Percentiles rank a stretch among this genome's conserved stretches.
Conservation (phyloP, 2,113 vertebrate species). For the Thamnaconus septentrionalis region DNA sequence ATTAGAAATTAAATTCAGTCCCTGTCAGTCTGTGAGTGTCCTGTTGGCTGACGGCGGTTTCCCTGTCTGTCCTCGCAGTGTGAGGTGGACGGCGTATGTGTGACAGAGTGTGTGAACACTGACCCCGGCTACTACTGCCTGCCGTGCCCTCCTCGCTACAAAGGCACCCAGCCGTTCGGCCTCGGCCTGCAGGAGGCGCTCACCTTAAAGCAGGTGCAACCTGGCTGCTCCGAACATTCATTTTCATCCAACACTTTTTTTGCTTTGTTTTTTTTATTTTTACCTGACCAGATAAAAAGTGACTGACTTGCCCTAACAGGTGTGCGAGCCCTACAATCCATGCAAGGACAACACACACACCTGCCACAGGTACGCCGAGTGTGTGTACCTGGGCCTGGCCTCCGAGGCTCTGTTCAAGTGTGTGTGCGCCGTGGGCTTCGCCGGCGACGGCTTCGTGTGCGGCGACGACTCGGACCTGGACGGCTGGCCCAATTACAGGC, state of each 20-base stretch:
- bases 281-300: not conserved
- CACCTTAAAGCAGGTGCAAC: constrained; percentile 90
- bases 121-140: constrained; percentile 95
- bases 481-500: constrained; percentile 92
- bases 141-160: constrained; percentile 90
- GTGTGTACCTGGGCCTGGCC: constrained; percentile 93
- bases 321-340: constrained; percentile 94
- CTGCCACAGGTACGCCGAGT: constrained; percentile 96
- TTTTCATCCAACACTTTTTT: constrained; percentile 3
- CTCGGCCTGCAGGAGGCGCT: constrained; percentile 85
- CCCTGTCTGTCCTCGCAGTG: constrained; percentile 76
- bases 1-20: too few species aligned
- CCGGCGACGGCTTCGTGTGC: constrained; percentile 93
- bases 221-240: too few species aligned
- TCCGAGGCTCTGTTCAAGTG: constrained; percentile 96
- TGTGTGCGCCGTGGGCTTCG: constrained; percentile 96
- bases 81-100: constrained; percentile 86
- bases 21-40: not conserved
- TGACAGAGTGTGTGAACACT: constrained; percentile 89
- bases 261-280: not conserved
- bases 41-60: constrained; percentile 22
- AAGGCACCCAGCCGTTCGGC: constrained; percentile 90
- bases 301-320: constrained; percentile 70
- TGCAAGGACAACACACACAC: constrained; percentile 91
- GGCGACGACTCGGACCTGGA: constrained; percentile 95